These are phyloP conservation scores for Tragelaphus buxtoni DNA, from an alignment of 2,113 vertebrate genomes.

Conservation along the genomic window DNA sequence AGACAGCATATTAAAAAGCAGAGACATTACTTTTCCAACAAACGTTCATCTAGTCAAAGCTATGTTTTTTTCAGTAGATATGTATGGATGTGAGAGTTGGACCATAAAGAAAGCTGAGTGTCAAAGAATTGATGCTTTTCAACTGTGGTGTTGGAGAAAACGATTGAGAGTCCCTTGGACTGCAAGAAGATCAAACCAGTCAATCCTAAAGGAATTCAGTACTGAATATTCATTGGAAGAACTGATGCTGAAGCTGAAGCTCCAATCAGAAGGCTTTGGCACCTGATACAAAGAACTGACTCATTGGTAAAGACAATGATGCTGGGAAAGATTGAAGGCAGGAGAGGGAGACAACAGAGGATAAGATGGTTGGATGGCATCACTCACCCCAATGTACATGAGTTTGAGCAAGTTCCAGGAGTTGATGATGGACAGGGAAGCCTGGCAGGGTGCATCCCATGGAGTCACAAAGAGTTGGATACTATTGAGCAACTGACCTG, in stretches of 20 bases:
- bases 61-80: not conserved
- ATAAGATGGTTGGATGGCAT: not conserved
- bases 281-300: not conserved
- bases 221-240: not conserved
- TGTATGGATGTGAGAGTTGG: not conserved
- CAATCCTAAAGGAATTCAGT: not conserved
- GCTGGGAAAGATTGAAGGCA: not conserved
- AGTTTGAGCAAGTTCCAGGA: not conserved
- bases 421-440: not conserved
- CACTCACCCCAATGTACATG: not conserved
- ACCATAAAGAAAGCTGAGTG: not conserved
- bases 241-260: not conserved
- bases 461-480: not conserved
- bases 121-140: not conserved
- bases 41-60: not conserved
- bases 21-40: not conserved
- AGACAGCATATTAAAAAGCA: not conserved
- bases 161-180: not conserved
- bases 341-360: not conserved
- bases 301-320: not conserved
- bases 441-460: not conserved
- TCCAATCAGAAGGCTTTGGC: not conserved
- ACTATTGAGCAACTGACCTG: not conserved
- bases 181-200: not conserved
- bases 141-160: not conserved